phyloP scores from a whole-genome alignment of 2,888 invertebrate genomes.

The Heliothis peltigera region DNA sequence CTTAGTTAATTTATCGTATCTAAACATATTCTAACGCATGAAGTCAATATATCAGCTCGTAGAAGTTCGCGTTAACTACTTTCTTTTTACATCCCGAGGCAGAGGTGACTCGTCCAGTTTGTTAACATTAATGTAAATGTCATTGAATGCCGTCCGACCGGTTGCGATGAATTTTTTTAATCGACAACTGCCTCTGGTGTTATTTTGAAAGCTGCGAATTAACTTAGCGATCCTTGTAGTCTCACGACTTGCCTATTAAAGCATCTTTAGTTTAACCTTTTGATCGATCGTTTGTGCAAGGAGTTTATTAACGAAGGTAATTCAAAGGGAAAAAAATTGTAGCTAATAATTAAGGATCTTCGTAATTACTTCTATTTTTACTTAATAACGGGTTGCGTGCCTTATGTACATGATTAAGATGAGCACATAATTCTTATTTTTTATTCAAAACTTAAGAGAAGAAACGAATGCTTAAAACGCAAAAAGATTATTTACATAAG shows the following conservation, averaged over 20 bases:
- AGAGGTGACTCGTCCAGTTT: constrained; percentile 79
- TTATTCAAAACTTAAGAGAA: constrained; percentile 10
- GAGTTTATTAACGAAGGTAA: constrained; percentile 47
- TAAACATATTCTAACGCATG: constrained; percentile 19
- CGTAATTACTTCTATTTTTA: constrained; percentile 19
- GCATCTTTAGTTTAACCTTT: constrained; percentile 60
- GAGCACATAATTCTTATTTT: constrained; percentile 12
- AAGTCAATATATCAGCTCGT: constrained; percentile 40
- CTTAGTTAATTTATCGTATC: neutral
- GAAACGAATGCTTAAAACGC: constrained; percentile 14
- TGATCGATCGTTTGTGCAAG: constrained; percentile 23
- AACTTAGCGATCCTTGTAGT: constrained; percentile 55
- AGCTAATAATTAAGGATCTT: constrained; percentile 6
- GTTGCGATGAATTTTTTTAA: constrained; percentile 77
- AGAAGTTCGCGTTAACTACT: constrained; percentile 71
- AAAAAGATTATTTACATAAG: constrained; percentile 38
- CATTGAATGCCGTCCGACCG: constrained; percentile 82
- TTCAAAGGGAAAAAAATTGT: constrained; percentile 3
- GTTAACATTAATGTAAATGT: constrained; percentile 85
- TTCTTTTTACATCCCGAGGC: constrained; percentile 78
- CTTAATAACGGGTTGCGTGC: constrained; percentile 7
- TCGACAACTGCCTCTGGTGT: constrained; percentile 71
- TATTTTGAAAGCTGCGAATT: constrained; percentile 81
- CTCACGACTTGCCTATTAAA: constrained; percentile 58
- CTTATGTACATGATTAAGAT: constrained; percentile 1